Evolutionary conservation across 2,797 vertebrate genomes (phyloP).

Genomic region (Chelmon rostratus): DNA sequence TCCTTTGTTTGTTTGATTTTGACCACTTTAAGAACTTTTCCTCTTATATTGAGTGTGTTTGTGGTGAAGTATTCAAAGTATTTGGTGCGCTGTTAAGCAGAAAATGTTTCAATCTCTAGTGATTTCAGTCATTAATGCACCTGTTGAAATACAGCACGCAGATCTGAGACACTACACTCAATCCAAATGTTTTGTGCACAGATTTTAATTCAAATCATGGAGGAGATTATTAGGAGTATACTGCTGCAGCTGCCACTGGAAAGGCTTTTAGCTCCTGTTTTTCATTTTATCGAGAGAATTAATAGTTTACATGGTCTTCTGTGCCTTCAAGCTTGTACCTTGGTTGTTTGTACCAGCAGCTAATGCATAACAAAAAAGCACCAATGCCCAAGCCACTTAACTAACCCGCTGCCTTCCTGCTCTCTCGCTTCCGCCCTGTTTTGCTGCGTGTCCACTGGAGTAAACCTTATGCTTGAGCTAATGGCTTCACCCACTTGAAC

Average conservation of each 20-base stretch:
- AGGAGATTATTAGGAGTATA: background rate
- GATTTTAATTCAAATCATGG: constrained; percentile 14
- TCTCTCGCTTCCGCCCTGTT: constrained; percentile 30
- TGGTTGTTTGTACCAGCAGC: constrained; percentile 43
- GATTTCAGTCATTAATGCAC: constrained; percentile 10
- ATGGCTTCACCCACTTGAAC: constrained; percentile 72
- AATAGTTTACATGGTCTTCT: constrained; percentile 33
- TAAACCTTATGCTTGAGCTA: constrained; percentile 67
- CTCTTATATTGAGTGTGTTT: background rate
- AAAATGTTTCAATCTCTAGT: background rate
- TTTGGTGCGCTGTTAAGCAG: background rate
- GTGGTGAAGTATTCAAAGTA: background rate
- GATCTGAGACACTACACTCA: background rate
- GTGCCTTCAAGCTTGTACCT: constrained; percentile 34
- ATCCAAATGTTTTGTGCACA: background rate
- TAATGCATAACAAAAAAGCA: constrained; percentile 59
- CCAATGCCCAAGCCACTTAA: constrained; percentile 42
- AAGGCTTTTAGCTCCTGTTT: constrained; percentile 42
- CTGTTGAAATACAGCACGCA: background rate
- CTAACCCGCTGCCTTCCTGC: constrained; percentile 34
- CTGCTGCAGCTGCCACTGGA: background rate
- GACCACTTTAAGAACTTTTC: background rate
- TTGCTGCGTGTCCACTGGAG: constrained; percentile 45
- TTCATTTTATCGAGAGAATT: constrained; percentile 34
- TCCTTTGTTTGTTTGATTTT: too few relatives aligned